Base-by-base conservation (phyloP, 2,888 invertebrate genomes). In the Eristalis tenax region DNA sequence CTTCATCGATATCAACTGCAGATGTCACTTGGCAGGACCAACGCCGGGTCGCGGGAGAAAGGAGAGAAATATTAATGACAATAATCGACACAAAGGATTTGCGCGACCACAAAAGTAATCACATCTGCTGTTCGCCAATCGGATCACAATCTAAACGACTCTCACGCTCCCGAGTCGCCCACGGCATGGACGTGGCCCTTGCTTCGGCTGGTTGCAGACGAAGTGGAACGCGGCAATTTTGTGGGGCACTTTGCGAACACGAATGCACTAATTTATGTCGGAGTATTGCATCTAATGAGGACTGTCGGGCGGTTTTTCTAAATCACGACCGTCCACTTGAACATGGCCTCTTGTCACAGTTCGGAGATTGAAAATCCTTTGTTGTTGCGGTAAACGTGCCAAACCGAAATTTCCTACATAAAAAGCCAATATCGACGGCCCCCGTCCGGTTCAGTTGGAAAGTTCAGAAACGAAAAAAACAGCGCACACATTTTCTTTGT, bases 61-160 rank as follows among this genome's bases (percentile, higher is more conserved):
- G 26, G 38, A 40, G 43, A 64, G 15, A 71, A 71, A 59, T 40
- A 84, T 61, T 71, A 71, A 84, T 81, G 81, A 40, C 70, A 84
- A 84, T 76, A 80, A 84, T 63, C 68, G 63, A 69, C 81, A 38
- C 66, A 81, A 85, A 77, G 70, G 73, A 43, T 71, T 68, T 70
- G 40, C 50, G 61, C n/a, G n/a, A 68, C 63, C 63, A 66, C 66
- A 68, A 66, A 68, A 68, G 77, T 78, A 77, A 78, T 77, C 83
- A 75, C 83, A 83, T 83, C 73, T 83, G 77, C 71, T 78, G 28
- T 32, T 77, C 68, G 43, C 73, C 73, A 83, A 79, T 79, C 73
- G 59, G 59, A 79, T 79, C 71, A 50, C 73, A 65, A 78, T 83
- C 83, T 78, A 68, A 83, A 83, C 56, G 77, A 83, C 70, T 73